Base-by-base conservation (phyloP, 2,113 vertebrate genomes). In the Paratilapia polleni region DNA sequence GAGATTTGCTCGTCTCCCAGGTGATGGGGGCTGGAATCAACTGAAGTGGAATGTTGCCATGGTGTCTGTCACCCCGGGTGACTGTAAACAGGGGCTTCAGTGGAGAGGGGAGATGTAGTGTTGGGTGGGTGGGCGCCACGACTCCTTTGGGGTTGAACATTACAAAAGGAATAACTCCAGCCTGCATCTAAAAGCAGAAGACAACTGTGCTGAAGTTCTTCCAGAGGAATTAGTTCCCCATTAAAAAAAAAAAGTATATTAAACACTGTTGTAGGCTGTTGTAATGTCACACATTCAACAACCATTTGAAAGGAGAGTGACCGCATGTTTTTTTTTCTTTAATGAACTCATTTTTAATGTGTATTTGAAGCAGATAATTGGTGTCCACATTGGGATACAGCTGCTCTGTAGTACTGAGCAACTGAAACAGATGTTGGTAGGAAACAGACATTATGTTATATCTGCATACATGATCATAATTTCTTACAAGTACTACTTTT, bases 41-140 rank as follows among this genome's bases (percentile, higher is more conserved):
- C 83, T 94, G 83, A 90, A 96, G 94, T 94, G 88, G 90, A 74
- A 36, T 88, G 94, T 96, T 94, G 88, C 90, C 87, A 94, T 95
- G 93, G 93, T 15, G 49, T 86, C 87, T 43, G 96, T 97, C 93
- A 92, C 97, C 93, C 91, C 7, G 93, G 94, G 95, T 83, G 81
- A 97, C 92, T 68, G 93, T 96, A 96, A 96, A 97, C 96, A 96
- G 91, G 83, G 78, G 89, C 86, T 87, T 88, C 74, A 90, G 80
- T 88, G 68, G 77, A 52, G 82, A 56, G 78, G 58, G 52, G 82
- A 58, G 85, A 77, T 75, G 83, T 28, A 19, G 59, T 36, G 57
- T n/a, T 79, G 58, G 70, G 82, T 90, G 88, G 90, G 84, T 68
- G 84, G 92, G 58, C 43, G 3, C 54, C 38, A 13, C 66, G 13